Evolutionary conservation across 1,140 invertebrate genomes (phyloP).

Genomic region (Heliconius congener): DNA sequence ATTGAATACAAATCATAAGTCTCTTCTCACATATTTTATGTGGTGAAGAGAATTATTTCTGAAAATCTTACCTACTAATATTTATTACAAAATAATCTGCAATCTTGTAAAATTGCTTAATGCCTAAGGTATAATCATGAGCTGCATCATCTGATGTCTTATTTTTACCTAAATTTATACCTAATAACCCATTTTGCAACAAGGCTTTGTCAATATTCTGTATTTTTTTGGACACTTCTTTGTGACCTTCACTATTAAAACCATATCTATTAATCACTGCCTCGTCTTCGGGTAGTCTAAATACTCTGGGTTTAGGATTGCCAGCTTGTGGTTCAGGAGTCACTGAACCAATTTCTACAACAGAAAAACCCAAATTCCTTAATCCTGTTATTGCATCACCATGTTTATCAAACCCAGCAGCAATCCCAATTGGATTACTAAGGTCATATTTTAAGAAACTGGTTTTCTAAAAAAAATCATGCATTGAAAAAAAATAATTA

Average conservation of each 20-base stretch:
- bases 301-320: slow-evolving; percentile 95
- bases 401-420: slow-evolving; percentile 99
- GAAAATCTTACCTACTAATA: slow-evolving; percentile 85
- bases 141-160: slow-evolving; percentile 89
- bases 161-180: slow-evolving; percentile 98
- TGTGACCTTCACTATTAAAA: slow-evolving; percentile 98
- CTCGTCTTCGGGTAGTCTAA: slow-evolving; percentile 90
- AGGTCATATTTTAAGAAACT: slow-evolving; percentile 88
- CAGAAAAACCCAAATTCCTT: slow-evolving; percentile 94
- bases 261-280: slow-evolving; percentile 97
- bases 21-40: background rate
- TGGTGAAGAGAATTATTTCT: background rate
- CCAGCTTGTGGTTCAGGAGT: slow-evolving; percentile 96
- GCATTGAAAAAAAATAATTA: slow-evolving; percentile 21
- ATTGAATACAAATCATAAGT: slow-evolving; percentile 14
- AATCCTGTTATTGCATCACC: slow-evolving; percentile 94
- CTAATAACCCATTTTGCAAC: slow-evolving; percentile 85
- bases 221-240: slow-evolving; percentile 86
- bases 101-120: slow-evolving; percentile 87
- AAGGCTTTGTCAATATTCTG: slow-evolving; percentile 79
- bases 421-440: slow-evolving; percentile 95
- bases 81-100: slow-evolving; percentile 96
- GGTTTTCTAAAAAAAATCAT: slow-evolving; percentile 81
- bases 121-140: slow-evolving; percentile 91
- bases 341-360: slow-evolving; percentile 98